Conservation (phyloP, 1,140 invertebrate species). For the Apis dorsata region DNA sequence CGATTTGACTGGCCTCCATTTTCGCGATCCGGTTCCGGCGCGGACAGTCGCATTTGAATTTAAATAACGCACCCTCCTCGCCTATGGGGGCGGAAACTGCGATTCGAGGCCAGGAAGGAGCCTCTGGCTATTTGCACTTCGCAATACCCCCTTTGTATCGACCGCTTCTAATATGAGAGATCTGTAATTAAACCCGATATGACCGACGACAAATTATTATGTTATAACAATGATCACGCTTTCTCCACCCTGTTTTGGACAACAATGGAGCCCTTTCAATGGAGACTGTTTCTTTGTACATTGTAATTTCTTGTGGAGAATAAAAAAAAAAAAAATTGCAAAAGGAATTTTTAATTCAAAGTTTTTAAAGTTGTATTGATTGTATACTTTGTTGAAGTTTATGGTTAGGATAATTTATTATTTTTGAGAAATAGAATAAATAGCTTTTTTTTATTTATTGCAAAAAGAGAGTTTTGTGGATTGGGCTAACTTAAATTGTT, state of each 20-base stretch:
- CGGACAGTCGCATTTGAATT: slow-evolving; percentile 46
- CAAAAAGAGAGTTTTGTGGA: too few relatives aligned
- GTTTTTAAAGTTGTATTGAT: too few relatives aligned
- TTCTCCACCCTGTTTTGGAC: background rate
- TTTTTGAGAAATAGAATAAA: too few relatives aligned
- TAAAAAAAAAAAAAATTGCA: too few relatives aligned
- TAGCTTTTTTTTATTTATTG: too few relatives aligned
- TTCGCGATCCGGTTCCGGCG: slow-evolving; percentile 26
- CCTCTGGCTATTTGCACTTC: slow-evolving; percentile 54
- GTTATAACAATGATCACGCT: slow-evolving; percentile 7
- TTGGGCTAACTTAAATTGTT: too few relatives aligned
- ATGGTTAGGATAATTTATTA: too few relatives aligned
- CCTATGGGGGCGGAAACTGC: slow-evolving; percentile 28
- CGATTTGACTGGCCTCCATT: slow-evolving; percentile 19
- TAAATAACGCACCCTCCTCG: slow-evolving; percentile 39
- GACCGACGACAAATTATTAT: slow-evolving; percentile 20
- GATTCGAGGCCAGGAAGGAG: slow-evolving; percentile 34
- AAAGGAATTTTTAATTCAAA: too few relatives aligned
- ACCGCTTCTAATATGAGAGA: slow-evolving; percentile 34
- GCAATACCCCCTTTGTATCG: slow-evolving; percentile 34
- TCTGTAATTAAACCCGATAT: slow-evolving; percentile 38
- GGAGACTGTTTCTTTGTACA: background rate
- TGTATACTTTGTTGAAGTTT: too few relatives aligned
- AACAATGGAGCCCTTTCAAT: background rate
- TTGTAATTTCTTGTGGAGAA: too few relatives aligned